phyloP scores from a whole-genome alignment of 2,113 vertebrate species.

The Sinosuthora webbiana region DNA sequence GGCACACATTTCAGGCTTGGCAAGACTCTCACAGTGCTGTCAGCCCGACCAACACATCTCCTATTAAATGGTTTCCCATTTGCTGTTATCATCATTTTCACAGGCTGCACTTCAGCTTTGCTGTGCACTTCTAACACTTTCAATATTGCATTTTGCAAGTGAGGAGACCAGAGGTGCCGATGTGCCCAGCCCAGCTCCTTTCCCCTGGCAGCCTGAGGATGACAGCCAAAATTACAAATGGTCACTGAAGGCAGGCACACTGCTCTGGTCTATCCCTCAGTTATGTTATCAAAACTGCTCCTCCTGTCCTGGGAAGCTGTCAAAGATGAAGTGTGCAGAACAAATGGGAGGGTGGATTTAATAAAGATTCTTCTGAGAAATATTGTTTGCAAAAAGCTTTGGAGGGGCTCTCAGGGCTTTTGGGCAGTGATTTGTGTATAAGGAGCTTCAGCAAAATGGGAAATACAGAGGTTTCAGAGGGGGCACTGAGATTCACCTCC shows the following conservation, averaged over 20 bases:
- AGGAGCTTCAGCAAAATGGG: neutral
- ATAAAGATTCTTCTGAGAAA: neutral
- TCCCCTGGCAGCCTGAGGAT: neutral
- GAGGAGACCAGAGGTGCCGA: neutral
- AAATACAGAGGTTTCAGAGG: neutral
- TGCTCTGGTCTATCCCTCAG: neutral
- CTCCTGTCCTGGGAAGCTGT: neutral
- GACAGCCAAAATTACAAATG: neutral
- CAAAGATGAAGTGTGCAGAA: neutral
- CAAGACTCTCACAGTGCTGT: neutral
- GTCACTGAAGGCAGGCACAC: neutral
- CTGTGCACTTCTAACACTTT: neutral
- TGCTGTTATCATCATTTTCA: conserved; percentile 48
- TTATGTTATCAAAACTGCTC: neutral
- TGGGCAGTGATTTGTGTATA: neutral
- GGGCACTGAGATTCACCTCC: neutral
- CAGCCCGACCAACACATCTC: neutral
- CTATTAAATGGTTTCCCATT: conserved; percentile 3
- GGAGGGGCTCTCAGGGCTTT: neutral
- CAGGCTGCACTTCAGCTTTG: neutral
- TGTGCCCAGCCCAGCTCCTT: neutral
- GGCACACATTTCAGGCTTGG: neutral
- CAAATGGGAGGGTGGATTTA: neutral
- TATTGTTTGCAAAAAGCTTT: neutral
- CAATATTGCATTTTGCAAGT: neutral